phyloP scores from a whole-genome alignment of 2,888 invertebrate genomes.

The Glyphotaelius pellucidus region DNA sequence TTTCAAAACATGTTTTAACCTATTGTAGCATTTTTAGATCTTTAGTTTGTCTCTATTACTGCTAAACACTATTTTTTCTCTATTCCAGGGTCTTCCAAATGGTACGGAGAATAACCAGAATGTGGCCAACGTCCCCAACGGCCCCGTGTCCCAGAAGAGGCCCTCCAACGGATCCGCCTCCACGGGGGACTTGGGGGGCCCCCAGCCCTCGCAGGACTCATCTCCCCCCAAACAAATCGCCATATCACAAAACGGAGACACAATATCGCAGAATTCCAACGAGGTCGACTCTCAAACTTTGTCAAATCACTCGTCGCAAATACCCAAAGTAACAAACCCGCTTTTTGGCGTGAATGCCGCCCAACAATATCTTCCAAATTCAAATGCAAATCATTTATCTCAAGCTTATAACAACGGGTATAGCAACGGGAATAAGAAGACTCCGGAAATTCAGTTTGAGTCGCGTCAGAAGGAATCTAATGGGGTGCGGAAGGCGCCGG shows the following conservation, averaged over 20 bases:
- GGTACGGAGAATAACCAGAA: conserved; percentile 76
- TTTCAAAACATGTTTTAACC: too few relatives aligned
- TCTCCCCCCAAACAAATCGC: conserved; percentile 57
- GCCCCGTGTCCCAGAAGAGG: conserved; percentile 72
- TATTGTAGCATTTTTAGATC: not conserved
- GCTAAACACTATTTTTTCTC: not conserved
- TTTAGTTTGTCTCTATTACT: not conserved
- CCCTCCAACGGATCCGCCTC: conserved; percentile 74
- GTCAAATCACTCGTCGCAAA: conserved; percentile 67
- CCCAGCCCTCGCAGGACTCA: conserved; percentile 71
- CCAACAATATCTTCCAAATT: conserved; percentile 74
- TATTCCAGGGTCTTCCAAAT: conserved; percentile 74
- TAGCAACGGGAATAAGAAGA: conserved; percentile 52
- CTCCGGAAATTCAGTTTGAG: conserved; percentile 40
- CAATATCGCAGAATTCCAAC: conserved; percentile 63
- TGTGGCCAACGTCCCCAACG: conserved; percentile 71
- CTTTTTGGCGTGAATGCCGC: conserved; percentile 76
- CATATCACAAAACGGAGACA: conserved; percentile 61
- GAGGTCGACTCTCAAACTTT: conserved; percentile 60
- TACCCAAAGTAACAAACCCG: conserved; percentile 73
- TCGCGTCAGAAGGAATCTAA: conserved; percentile 67
- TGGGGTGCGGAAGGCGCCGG: conserved; percentile 84
- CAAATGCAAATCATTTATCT: not conserved
- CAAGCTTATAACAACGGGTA: conserved; percentile 52
- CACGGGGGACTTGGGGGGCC: conserved; percentile 73